Evolutionary conservation across 2,113 vertebrate genomes (phyloP).

Genomic region (Tringa solitaria): DNA sequence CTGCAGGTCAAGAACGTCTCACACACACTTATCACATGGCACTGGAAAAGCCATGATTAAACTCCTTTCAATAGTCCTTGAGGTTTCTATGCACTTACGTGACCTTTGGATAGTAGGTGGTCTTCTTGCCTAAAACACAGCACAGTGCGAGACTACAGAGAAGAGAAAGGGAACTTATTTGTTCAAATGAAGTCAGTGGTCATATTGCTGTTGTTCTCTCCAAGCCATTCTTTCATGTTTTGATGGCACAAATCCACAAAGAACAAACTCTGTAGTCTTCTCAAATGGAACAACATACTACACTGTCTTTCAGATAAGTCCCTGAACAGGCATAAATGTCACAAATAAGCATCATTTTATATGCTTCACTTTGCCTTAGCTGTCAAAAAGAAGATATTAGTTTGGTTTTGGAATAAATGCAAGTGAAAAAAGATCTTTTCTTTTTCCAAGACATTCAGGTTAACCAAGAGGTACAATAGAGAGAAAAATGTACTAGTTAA

Average conservation of each 20-base stretch:
- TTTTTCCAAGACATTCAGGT: not conserved
- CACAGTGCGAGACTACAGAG: rapidly evolving
- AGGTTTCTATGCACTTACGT: not conserved
- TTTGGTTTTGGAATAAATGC: not conserved
- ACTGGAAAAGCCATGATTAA: not conserved
- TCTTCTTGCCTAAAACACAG: not conserved
- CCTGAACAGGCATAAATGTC: not conserved
- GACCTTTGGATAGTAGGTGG: not conserved
- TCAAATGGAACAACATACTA: not conserved
- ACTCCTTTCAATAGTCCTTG: not conserved
- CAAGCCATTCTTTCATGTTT: not conserved
- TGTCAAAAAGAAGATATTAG: not conserved
- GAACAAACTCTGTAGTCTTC: not conserved
- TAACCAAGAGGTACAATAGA: not conserved
- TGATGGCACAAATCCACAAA: not conserved
- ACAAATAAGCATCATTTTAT: not conserved
- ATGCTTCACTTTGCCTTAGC: not conserved
- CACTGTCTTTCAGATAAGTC: not conserved
- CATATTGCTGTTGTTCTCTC: not conserved
- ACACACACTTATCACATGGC: not conserved
- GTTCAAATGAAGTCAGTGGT: not conserved
- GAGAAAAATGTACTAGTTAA: not conserved
- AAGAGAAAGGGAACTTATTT: not conserved
- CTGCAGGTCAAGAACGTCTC: not conserved
- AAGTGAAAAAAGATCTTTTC: not conserved